Evolutionary conservation across 2,797 vertebrate genomes (phyloP), one percentile per base, ranked within the genome.

Genomic region (Trachops cirrhosus): DNA sequence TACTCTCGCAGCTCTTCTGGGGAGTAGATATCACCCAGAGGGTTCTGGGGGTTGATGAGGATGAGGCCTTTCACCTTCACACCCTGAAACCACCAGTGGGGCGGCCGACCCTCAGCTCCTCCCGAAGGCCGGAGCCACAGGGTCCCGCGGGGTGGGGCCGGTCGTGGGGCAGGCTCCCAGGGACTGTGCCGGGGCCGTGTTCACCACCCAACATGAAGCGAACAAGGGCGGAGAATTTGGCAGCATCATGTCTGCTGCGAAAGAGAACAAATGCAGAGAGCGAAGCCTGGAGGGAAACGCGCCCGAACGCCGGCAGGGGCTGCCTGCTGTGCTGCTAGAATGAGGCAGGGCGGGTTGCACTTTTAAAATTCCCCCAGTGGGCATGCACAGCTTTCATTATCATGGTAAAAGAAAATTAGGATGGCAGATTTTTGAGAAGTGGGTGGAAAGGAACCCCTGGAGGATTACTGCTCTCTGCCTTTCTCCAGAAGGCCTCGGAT

Each of bases 11-110:
- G 99, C 97, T 99, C 99, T 96, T 98, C 97, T 0, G 96, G 96
- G 32, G 99, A 99, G 98, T 99, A 99, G 98, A 99, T 96, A 50
- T 99, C 99, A 54, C 99, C 99, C 95, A 99, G 98, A 44, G 99
- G 99, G 97, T 99, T 99, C 95, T 99, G 99, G 52, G 99, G 99
- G 98, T 99, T 99, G 97, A 99, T 98, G 91, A 99, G 98, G 97
- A 99, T 99, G 93, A 99, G 97, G 68, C 98, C 99, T 97, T 98
- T 99, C 93, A 99, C 98, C 89, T 89, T 98, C 92, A 99, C 83
- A 71, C 99, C 99, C 99, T 99, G 96, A 96, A 98, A 98, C 37
- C 92, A 83, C 24, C 44, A 78, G 2, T 1, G 29, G 48, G 39
- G 16, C 29, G n/a, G 50, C 39, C 78, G 74, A 39, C 12, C 32